Conservation (phyloP, 1,140 invertebrate species). For the Zaprionus nigranus region DNA sequence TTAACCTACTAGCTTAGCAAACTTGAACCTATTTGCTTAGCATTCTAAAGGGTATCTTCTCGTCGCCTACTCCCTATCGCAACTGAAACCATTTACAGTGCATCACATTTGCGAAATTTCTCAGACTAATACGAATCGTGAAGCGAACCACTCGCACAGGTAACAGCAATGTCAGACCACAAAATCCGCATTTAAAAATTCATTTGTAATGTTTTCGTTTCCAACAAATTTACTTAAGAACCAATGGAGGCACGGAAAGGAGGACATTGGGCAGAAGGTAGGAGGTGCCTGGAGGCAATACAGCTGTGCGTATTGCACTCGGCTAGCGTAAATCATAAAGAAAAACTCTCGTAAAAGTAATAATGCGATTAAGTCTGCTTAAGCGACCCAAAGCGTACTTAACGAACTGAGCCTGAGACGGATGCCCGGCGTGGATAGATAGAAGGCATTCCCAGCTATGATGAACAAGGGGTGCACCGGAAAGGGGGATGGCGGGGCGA, state of each 20-base stretch:
- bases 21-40: neutral
- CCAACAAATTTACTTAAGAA: constrained; percentile 53
- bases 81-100: neutral
- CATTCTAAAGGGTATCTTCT: neutral
- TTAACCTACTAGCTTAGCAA: too few species aligned
- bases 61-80: neutral
- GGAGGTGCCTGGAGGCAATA: neutral
- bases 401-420: constrained; percentile 60
- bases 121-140: constrained; percentile 40
- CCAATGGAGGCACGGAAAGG: neutral
- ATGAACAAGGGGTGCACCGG: neutral
- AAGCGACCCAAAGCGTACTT: constrained; percentile 67
- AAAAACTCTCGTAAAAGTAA: constrained; percentile 71
- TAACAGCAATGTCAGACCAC: constrained; percentile 44
- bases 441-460: constrained; percentile 20
- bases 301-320: constrained; percentile 41
- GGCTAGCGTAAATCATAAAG: constrained; percentile 62
- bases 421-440: constrained; percentile 45
- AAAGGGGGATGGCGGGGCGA: neutral
- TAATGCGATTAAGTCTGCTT: constrained; percentile 70
- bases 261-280: neutral
- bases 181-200: constrained; percentile 64
- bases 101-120: constrained; percentile 41
- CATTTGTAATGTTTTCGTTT: constrained; percentile 64
- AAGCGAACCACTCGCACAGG: constrained; percentile 8